phyloP scores from a whole-genome alignment of 2,113 vertebrate species.

The Thalassarche chlororhynchos region DNA sequence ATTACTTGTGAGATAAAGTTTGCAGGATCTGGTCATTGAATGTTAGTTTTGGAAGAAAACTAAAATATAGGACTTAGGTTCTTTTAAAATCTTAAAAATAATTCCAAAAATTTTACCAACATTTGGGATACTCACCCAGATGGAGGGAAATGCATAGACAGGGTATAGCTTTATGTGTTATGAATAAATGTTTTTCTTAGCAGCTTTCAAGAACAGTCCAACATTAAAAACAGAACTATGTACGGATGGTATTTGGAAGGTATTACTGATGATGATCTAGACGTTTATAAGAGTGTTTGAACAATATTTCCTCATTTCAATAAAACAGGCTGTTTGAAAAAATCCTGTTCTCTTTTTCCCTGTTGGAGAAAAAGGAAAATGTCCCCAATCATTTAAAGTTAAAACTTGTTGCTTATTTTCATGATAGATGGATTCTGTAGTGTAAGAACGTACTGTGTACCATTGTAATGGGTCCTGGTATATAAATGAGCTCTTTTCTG shows the following conservation, averaged over 20 bases:
- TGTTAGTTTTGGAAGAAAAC: neutral
- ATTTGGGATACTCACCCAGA: neutral
- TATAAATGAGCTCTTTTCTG: neutral
- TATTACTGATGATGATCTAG: neutral
- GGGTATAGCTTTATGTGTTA: neutral
- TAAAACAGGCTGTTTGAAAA: neutral
- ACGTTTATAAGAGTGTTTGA: neutral
- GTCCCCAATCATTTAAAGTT: neutral
- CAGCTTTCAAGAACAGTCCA: neutral
- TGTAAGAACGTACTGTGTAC: neutral
- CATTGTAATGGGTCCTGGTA: neutral
- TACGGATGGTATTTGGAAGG: neutral
- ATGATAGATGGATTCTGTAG: neutral
- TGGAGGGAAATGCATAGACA: neutral
- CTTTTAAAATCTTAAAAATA: neutral
- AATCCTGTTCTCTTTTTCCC: neutral
- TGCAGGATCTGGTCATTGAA: neutral
- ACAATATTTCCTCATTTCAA: neutral
- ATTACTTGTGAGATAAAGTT: neutral
- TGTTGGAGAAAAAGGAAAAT: neutral
- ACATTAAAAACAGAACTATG: slow-evolving; percentile 11
- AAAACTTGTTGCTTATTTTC: neutral
- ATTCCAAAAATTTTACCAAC: neutral
- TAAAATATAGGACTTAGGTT: neutral
- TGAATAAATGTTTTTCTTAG: slow-evolving; percentile 26